Evolutionary conservation across 2,797 vertebrate genomes (phyloP).

Genomic region (Meda fulgida): DNA sequence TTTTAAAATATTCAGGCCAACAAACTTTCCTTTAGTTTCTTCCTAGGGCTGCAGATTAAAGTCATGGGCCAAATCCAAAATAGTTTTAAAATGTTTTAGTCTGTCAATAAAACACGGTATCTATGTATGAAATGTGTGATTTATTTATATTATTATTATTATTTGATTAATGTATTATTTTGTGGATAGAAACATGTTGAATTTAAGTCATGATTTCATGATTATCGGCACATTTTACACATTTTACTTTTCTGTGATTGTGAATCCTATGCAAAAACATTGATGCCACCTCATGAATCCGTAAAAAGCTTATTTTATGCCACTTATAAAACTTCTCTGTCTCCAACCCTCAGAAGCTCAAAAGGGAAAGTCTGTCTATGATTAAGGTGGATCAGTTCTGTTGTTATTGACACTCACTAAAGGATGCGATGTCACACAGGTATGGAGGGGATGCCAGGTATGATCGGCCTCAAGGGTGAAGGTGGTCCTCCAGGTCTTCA

Average conservation of each 20-base stretch:
- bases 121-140: no score
- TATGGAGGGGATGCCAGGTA: conserved; percentile 82
- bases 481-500: conserved; percentile 81
- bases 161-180: not conserved
- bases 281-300: not conserved
- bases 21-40: no score
- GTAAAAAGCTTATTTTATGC: not conserved
- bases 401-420: not conserved
- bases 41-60: no score
- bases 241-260: not conserved
- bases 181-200: not conserved
- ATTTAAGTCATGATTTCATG: not conserved
- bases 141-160: not conserved
- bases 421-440: conserved; percentile 65
- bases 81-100: not conserved
- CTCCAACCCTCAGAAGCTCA: not conserved
- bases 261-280: not conserved
- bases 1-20: no score
- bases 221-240: not conserved
- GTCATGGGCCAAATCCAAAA: no score
- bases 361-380: not conserved
- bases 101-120: not conserved
- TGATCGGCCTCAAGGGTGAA: conserved; percentile 81
- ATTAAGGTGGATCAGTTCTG: not conserved
- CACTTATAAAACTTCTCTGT: not conserved